A percentile compares a stretch with the other conserved stretches of the same genome.
phyloP scores from a whole-genome alignment of 2,797 vertebrate species.

The Silurus aristotelis region DNA sequence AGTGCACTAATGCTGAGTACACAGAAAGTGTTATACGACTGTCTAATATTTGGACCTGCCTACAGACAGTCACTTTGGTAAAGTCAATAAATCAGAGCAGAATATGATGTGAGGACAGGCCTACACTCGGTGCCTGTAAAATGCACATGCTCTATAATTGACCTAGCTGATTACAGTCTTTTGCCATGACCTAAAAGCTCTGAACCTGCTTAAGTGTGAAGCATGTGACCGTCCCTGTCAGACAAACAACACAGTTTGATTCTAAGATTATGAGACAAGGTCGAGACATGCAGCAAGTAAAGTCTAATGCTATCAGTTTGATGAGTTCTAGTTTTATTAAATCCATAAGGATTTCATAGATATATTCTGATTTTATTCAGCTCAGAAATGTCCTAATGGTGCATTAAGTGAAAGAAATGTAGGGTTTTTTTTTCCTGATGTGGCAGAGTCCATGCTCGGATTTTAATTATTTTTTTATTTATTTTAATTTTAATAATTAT shows the following conservation, averaged over 20 bases:
- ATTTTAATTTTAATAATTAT: background rate
- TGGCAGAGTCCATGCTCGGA: background rate
- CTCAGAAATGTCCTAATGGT: background rate
- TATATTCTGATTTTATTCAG: background rate
- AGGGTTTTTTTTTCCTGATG: background rate
- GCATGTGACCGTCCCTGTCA: constrained; percentile 2
- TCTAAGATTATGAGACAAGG: background rate
- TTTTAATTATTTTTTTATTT: background rate
- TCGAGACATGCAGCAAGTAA: background rate
- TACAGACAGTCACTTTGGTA: constrained; percentile 60
- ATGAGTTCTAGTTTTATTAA: background rate
- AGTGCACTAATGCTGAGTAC: constrained; percentile 70
- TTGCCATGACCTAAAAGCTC: background rate
- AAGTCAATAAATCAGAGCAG: constrained; percentile 56
- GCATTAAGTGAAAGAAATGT: background rate
- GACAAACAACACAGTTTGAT: background rate
- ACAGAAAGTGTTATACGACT: constrained; percentile 64
- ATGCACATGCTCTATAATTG: background rate
- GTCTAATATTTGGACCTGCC: constrained; percentile 68
- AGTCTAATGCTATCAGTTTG: background rate
- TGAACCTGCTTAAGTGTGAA: constrained; percentile 18
- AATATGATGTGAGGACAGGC: constrained; percentile 1
- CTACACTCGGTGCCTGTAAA: constrained; percentile 10
- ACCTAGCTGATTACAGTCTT: constrained; percentile 17
- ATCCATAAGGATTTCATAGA: background rate